Evolutionary conservation across 2,888 invertebrate species (phyloP).

Genomic region (Watsonalla binaria): DNA sequence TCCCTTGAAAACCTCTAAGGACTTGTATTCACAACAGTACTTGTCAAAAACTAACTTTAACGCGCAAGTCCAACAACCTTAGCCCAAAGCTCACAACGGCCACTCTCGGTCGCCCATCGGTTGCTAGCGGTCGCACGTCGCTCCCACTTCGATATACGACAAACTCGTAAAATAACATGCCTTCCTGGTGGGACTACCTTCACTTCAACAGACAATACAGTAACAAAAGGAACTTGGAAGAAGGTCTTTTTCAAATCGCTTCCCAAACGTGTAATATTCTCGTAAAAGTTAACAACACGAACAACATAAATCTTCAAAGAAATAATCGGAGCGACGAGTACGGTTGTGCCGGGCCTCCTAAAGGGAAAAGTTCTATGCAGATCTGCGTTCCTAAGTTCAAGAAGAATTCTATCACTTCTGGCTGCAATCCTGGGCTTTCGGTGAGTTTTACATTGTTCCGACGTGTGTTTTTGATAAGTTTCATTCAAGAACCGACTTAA

Average conservation of each 20-base stretch:
- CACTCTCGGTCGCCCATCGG: slow-evolving; percentile 26
- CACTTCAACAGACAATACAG: slow-evolving; percentile 70
- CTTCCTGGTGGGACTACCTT: slow-evolving; percentile 81
- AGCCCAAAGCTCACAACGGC: slow-evolving; percentile 31
- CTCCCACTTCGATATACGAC: slow-evolving; percentile 27
- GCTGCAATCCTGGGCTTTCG: slow-evolving; percentile 80
- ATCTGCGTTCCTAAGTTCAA: slow-evolving; percentile 79
- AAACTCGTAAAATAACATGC: slow-evolving; percentile 66
- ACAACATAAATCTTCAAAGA: slow-evolving; percentile 83
- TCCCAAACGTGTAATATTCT: slow-evolving; percentile 88
- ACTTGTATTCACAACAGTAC: slow-evolving; percentile 29
- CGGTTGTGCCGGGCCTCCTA: slow-evolving; percentile 69
- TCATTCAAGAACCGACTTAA: too few species aligned
- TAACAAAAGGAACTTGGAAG: slow-evolving; percentile 82
- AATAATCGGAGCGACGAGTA: slow-evolving; percentile 82
- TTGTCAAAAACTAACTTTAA: slow-evolving; percentile 44
- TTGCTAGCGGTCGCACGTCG: slow-evolving; percentile 16
- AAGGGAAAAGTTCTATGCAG: slow-evolving; percentile 68
- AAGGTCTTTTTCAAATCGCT: slow-evolving; percentile 87
- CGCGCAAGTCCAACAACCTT: slow-evolving; percentile 56
- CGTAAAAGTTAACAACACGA: slow-evolving; percentile 87
- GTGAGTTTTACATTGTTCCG: too few species aligned
- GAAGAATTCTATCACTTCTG: slow-evolving; percentile 69
- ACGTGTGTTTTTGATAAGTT: too few species aligned
- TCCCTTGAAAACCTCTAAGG: not conserved